These are phyloP conservation scores for Hybos culiciformis DNA, from an alignment of 2,888 invertebrate genomes.

Conservation along the genomic window DNA sequence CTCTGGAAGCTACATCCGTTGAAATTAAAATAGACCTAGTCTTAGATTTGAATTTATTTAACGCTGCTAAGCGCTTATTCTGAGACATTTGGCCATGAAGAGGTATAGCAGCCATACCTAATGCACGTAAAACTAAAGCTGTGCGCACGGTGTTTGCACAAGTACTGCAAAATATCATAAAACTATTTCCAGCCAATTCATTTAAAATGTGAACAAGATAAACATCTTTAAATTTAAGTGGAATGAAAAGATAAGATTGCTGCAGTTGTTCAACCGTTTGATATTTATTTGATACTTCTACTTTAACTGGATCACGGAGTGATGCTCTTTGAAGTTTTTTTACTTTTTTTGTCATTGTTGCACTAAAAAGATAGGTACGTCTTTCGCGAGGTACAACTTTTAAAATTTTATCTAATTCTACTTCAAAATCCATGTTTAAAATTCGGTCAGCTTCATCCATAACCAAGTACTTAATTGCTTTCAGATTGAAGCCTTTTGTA, in stretches of 20 bases:
- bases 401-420: constrained; percentile 92
- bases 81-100: constrained; percentile 99
- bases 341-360: constrained; percentile 98
- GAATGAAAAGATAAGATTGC: constrained; percentile 91
- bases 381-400: constrained; percentile 78
- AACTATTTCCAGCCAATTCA: constrained; percentile 87
- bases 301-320: constrained; percentile 83
- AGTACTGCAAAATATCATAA: constrained; percentile 94
- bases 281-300: constrained; percentile 92
- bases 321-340: constrained; percentile 94
- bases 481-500: constrained; percentile 91
- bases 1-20: constrained; percentile 97
- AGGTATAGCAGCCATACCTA: constrained; percentile 89
- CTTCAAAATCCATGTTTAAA: constrained; percentile 97
- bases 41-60: constrained; percentile 94
- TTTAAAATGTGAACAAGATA: constrained; percentile 91
- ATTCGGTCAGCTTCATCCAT: constrained; percentile 99
- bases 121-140: constrained; percentile 74
- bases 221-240: constrained; percentile 92
- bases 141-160: constrained; percentile 84
- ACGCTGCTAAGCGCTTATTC: constrained; percentile 83
- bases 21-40: constrained; percentile 89
- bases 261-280: constrained; percentile 94
- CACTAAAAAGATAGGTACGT: constrained; percentile 87
- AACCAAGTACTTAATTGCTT: constrained; percentile 78